These are phyloP conservation scores for Epinotia demarniana DNA, from an alignment of 2,888 invertebrate genomes.

Conservation along the genomic window DNA sequence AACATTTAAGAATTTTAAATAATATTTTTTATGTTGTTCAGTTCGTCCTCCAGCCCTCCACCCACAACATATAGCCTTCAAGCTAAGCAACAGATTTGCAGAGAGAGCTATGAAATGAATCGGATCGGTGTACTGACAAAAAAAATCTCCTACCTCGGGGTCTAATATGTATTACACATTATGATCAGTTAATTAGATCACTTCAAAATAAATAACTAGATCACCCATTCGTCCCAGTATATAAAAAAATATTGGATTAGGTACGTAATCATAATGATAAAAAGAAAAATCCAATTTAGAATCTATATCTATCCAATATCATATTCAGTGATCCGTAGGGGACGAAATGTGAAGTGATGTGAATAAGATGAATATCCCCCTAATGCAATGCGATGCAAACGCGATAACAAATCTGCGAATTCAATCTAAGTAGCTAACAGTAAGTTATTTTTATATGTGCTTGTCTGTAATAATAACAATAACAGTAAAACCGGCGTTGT, in stretches of 20 bases:
- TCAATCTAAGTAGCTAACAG: neutral
- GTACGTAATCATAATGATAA: neutral
- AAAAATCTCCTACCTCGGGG: no score
- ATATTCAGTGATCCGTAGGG: constrained; percentile 16
- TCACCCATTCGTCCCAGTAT: no score
- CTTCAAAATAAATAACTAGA: no score
- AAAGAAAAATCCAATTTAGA: constrained; percentile 11
- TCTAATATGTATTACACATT: no score
- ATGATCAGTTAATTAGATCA: neutral
- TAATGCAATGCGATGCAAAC: constrained; percentile 16
- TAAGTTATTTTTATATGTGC: neutral
- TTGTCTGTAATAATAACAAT: neutral
- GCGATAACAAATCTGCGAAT: constrained; percentile 17
- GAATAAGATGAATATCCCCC: constrained; percentile 22
- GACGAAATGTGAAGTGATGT: constrained; percentile 31
- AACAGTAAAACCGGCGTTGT: constrained; percentile 3
- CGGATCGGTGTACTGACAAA: no score
- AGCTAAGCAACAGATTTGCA: no score
- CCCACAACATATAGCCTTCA: no score
- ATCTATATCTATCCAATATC: constrained; percentile 1
- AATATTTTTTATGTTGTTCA: no score
- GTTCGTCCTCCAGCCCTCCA: no score
- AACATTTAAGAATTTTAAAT: no score
- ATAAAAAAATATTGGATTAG: neutral
- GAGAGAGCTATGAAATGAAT: no score